These are phyloP conservation scores for Thalassoma bifasciatum DNA, from an alignment of 2,113 vertebrate species.

Conservation along the genomic window DNA sequence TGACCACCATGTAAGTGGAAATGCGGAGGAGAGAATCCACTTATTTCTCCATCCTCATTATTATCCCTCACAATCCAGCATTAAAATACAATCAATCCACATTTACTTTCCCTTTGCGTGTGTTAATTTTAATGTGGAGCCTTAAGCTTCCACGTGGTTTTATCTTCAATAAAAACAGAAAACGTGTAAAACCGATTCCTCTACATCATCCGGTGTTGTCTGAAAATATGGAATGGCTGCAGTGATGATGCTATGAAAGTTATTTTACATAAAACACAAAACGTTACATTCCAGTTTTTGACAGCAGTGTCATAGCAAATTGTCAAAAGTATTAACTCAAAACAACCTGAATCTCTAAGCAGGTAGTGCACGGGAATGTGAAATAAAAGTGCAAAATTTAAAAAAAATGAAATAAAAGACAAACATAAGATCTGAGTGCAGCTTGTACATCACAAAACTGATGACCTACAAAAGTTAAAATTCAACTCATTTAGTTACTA, in stretches of 20 bases:
- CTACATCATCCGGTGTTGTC: background rate
- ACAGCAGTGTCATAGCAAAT: constrained; percentile 9
- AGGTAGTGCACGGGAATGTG: constrained; percentile 15
- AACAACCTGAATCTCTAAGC: background rate
- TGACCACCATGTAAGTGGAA: too few species aligned
- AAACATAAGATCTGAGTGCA: background rate
- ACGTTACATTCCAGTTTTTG: constrained; percentile 5
- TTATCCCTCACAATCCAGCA: too few species aligned
- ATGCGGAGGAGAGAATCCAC: too few species aligned
- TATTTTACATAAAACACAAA: constrained; percentile 6
- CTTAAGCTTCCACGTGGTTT: background rate
- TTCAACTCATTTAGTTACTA: background rate
- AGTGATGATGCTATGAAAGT: background rate
- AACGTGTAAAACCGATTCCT: background rate
- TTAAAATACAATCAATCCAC: background rate
- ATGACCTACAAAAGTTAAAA: background rate
- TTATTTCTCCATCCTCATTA: too few species aligned
- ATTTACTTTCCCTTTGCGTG: too few species aligned
- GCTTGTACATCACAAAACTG: constrained; percentile 15
- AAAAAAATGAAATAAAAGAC: background rate
- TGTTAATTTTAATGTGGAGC: too few species aligned
- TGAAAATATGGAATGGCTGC: background rate
- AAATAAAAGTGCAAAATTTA: constrained; percentile 24
- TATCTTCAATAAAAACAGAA: background rate
- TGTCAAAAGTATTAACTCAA: constrained; percentile 16